These are phyloP conservation scores for Helicoverpa zea DNA, from an alignment of 1,140 invertebrate species.

Conservation along the genomic window DNA sequence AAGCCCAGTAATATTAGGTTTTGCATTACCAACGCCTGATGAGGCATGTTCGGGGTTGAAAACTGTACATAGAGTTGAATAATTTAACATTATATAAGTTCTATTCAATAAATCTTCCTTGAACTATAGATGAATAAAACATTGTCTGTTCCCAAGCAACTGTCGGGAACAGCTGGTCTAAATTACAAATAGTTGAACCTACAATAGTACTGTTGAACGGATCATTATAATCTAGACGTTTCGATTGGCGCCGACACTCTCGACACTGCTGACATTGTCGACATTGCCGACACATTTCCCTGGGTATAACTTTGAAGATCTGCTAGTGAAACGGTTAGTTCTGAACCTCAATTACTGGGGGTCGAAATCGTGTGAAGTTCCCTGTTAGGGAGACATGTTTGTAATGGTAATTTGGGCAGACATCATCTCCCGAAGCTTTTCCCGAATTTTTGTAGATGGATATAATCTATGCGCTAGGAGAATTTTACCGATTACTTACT, in stretches of 20 bases:
- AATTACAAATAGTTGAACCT: conserved; percentile 13
- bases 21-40: too few species aligned
- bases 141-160: neutral
- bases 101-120: neutral
- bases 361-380: conserved; percentile 42
- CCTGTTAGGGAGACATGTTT: conserved; percentile 38
- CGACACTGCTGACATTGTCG: too few species aligned
- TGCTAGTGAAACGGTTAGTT: conserved; percentile 38
- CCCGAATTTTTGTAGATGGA: too few species aligned
- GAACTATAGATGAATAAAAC: neutral
- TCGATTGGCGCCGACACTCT: conserved; percentile 37
- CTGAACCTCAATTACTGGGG: conserved; percentile 41
- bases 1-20: too few species aligned
- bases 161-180: neutral
- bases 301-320: conserved; percentile 51
- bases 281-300: conserved; percentile 38
- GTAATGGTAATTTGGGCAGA: conserved; percentile 41
- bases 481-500: too few species aligned
- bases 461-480: too few species aligned
- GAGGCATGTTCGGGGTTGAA: too few species aligned
- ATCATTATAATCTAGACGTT: conserved; percentile 47
- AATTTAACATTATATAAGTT: too few species aligned
- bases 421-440: neutral
- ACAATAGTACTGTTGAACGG: conserved; percentile 2
- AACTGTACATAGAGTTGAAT: too few species aligned